Base-by-base conservation (phyloP, 1,140 invertebrate genomes). In the Drosophila teissieri region DNA sequence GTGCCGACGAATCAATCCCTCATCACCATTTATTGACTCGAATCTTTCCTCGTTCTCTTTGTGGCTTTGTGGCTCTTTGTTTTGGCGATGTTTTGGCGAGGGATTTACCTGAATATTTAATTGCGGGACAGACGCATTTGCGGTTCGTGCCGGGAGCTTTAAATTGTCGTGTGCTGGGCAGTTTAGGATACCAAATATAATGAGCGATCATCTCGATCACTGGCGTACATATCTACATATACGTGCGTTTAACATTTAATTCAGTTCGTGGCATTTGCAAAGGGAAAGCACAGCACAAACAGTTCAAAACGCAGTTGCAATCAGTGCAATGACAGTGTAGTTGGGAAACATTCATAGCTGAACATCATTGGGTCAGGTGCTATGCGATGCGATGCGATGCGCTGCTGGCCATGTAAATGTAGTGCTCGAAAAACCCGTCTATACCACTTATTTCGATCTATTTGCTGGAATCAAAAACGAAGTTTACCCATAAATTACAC, bases 41-140 rank as follows among this genome's bases (percentile, higher is more conserved):
- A 48, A 55, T 24, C 56, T 58, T 45, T 49, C 2, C 42, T 17
- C 53, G 57, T 17, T 48, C 17, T 56, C n/a, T 19, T 19, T 19
- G 19, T 19, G 19, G 19, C 34, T 62, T 53, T 36, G 58, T 51
- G 64, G 48, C 46, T 69, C 64, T 69, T 69, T 68, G 64, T 68
- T 70, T 69, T 69, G 36, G 17, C 5, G 6, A 19, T 24, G 54
- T 27, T 36, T 52, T 42, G 37, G 22, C 45, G 68, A 74, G 80
- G 80, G 80, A 80, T 83, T 83, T 72, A 80, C 80, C 80, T 72
- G 80, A 76, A 84, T 83, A 78, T 44, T 60, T 83, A 80, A 84
- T 84, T 48, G 40, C 19, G 4, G 27, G n/a, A 70, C 39, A 52
- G 63, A 48, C 64, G 34, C 65, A 88, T 76, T 73, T 46, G 49